Percentiles rank a stretch among this genome's conserved stretches.
Conservation (phyloP, 2,113 vertebrate species). For the Micronycteris hirsuta region DNA sequence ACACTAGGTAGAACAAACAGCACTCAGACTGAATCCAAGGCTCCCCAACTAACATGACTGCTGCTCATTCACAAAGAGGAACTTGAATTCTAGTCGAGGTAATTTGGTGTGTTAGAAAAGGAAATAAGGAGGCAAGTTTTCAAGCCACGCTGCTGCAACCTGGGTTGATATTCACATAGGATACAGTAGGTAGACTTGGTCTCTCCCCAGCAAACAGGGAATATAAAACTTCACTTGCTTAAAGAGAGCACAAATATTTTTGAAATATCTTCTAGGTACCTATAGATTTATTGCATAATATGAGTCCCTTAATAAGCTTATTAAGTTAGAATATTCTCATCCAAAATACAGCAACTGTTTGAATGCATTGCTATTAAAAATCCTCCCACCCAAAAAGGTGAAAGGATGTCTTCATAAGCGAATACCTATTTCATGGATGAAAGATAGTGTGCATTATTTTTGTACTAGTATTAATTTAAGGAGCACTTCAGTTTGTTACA, state of each 20-base stretch:
- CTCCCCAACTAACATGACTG: background rate
- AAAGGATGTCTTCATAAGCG: background rate
- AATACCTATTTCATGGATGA: slow-evolving; percentile 24
- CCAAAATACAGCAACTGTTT: background rate
- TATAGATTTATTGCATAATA: background rate
- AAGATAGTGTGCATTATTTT: background rate
- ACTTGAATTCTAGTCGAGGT: background rate
- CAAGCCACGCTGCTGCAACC: background rate
- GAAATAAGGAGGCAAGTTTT: background rate
- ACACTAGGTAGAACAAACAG: background rate
- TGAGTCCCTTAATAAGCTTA: background rate
- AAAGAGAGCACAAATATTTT: background rate
- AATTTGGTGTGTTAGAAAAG: background rate
- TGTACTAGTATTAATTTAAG: slow-evolving; percentile 38
- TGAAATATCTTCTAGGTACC: background rate
- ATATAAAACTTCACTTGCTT: background rate
- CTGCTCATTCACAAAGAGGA: background rate
- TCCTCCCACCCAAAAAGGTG: background rate
- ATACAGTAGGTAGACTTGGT: background rate
- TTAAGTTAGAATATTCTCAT: background rate
- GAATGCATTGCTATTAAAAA: background rate
- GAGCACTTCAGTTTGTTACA: background rate
- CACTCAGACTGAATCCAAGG: background rate
- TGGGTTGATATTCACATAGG: background rate
- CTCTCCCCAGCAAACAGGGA: background rate